Percentiles rank a stretch among this genome's conserved stretches.
Evolutionary conservation across 2,113 vertebrate genomes (phyloP).

Genomic region (Emydura subglobosa): DNA sequence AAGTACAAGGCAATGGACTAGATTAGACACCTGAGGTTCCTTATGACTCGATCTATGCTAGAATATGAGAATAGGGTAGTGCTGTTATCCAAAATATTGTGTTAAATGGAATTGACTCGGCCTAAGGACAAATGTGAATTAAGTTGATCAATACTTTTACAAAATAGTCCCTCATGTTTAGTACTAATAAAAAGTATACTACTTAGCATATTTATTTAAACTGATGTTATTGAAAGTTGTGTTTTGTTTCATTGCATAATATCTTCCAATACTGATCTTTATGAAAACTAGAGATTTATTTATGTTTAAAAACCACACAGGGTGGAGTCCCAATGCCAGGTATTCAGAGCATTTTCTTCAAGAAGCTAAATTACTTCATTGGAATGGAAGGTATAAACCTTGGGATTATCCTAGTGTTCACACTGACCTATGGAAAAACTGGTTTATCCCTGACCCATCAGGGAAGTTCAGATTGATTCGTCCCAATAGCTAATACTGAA

Average conservation of each 20-base stretch:
- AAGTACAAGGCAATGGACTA: neutral
- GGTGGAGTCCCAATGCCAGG: conserved; percentile 91
- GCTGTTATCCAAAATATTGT: neutral
- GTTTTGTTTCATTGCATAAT: neutral
- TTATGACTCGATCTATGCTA: neutral
- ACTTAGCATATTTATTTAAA: neutral
- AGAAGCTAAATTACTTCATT: conserved; percentile 92
- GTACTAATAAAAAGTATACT: neutral
- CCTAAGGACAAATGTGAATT: neutral
- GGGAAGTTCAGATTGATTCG: conserved; percentile 86
- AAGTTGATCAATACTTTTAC: neutral
- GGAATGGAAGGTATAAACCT: conserved; percentile 96
- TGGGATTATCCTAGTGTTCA: conserved; percentile 92
- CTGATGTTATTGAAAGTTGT: neutral
- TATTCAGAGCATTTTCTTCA: conserved; percentile 89
- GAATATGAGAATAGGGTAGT: neutral
- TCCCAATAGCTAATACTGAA: conserved; percentile 72
- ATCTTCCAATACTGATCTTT: neutral
- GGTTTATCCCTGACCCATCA: conserved; percentile 95
- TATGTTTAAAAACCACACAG: conserved; percentile 71
- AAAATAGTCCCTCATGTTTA: neutral
- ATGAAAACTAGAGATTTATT: neutral
- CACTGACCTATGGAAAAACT: conserved; percentile 92
- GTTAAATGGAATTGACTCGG: neutral
- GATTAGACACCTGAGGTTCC: neutral